Evolutionary conservation across 1,140 invertebrate species (phyloP), one percentile per base, ranked within the genome.

Genomic region (Augochlora pura): DNA sequence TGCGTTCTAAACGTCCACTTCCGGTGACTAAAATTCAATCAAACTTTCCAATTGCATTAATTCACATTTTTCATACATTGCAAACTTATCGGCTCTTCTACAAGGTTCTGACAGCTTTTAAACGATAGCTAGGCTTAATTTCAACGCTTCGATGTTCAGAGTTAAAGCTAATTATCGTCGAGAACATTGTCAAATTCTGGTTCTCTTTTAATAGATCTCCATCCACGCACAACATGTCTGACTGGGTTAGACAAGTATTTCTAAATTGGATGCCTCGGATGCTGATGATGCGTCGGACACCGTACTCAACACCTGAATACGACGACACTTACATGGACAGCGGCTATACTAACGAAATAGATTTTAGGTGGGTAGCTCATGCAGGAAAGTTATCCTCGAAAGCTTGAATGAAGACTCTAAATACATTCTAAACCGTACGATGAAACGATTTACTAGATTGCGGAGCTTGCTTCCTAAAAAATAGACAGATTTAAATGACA

Each of bases 1-100:
- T 97, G 97, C 88, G 98, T 99, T 42, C 94, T 99, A 72, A 99
- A 99, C 92, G 97, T 99, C 64, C 98, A 99, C 93, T 99, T 99
- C 93, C 96, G 99, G 97, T 99, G 95, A 95, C 94, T 94, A 14
- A 7, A 42, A 7, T 10, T 42, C 39, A 10, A 42, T 16, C 1
- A 49, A 49, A 16, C 8, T 49, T 49, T 49, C 0, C 14, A 49
- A 16, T 49, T 0, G 46, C 16, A 14, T 49, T 1, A 49, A 16
- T 49, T 46, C 12, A 12, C 42, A 46, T 46, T 46, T 46, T 46
- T 32, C 32, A 32, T 9, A 46, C 2, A 46, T 7, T 46, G 12
- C 42, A 7, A 52, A 16, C 16, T 52, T 14, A 32, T 32, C 32
- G 32, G 32, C 3, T 39, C 38, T 39, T 39, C 8, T 8, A 4